Evolutionary conservation across 2,113 vertebrate species (phyloP).

Genomic region (Oenanthe melanoleuca): DNA sequence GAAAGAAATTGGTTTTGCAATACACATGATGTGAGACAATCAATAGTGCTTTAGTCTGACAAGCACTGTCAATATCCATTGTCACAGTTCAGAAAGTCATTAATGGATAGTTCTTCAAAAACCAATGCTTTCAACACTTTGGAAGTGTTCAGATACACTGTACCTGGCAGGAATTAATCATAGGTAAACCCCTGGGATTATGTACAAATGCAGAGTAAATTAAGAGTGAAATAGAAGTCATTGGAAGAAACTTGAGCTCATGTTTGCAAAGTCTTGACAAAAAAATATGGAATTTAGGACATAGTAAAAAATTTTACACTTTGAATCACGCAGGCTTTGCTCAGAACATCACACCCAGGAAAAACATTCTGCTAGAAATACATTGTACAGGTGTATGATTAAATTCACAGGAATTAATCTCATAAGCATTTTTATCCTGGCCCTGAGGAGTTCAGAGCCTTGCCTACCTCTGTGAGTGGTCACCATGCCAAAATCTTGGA

Average conservation of each 20-base stretch:
- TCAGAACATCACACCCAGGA: not conserved
- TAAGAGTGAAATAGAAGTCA: slow-evolving; percentile 44
- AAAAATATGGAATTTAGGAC: not conserved
- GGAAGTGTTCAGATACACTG: slow-evolving; percentile 68
- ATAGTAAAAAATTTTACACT: not conserved
- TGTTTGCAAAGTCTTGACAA: not conserved
- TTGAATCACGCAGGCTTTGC: not conserved
- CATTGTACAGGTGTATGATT: not conserved
- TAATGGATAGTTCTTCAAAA: slow-evolving; percentile 84
- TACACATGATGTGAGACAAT: slow-evolving; percentile 87
- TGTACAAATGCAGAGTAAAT: slow-evolving; percentile 60
- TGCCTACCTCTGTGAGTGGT: not conserved
- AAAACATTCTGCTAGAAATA: not conserved
- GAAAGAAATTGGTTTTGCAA: slow-evolving; percentile 88
- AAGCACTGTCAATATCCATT: slow-evolving; percentile 84
- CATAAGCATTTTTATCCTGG: not conserved
- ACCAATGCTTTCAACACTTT: slow-evolving; percentile 72
- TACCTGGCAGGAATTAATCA: slow-evolving; percentile 80
- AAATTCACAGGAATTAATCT: not conserved
- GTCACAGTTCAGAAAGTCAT: slow-evolving; percentile 85
- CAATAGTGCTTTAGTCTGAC: slow-evolving; percentile 87
- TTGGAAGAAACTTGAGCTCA: not conserved
- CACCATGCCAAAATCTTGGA: not conserved
- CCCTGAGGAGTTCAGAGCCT: not conserved
- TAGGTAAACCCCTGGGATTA: slow-evolving; percentile 68